These are phyloP conservation scores for Baccha elongata DNA, from an alignment of 2,888 invertebrate species.

Conservation along the genomic window DNA sequence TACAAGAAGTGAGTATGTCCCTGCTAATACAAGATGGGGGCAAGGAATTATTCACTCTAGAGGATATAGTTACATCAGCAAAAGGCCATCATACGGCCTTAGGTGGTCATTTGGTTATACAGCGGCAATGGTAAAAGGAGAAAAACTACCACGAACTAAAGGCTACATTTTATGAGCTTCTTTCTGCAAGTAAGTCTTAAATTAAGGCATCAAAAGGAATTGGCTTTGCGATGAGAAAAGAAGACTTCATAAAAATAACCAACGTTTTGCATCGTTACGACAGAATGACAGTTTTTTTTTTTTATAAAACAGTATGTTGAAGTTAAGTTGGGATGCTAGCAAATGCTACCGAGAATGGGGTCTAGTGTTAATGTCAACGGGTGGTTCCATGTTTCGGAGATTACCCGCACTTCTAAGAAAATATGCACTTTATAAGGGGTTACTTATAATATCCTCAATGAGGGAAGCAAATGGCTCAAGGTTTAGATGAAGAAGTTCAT, in stretches of 20 bases:
- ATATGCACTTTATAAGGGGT: no score
- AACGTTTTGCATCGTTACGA: not conserved
- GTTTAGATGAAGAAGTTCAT: no score
- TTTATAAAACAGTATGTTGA: not conserved
- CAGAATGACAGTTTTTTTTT: not conserved
- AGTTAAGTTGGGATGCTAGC: not conserved
- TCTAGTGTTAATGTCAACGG: not conserved
- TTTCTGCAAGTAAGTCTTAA: slow-evolving; percentile 17
- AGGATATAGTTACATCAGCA: slow-evolving; percentile 64
- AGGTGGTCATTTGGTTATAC: slow-evolving; percentile 51
- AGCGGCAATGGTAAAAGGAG: slow-evolving; percentile 1
- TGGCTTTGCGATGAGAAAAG: slow-evolving; percentile 8
- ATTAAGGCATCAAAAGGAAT: slow-evolving; percentile 14
- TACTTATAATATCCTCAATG: no score
- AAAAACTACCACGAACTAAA: slow-evolving; percentile 11
- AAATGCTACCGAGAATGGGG: not conserved
- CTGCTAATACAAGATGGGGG: slow-evolving; percentile 7
- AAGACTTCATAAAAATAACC: not conserved
- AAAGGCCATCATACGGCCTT: slow-evolving; percentile 62
- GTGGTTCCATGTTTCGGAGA: not conserved
- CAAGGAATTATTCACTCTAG: slow-evolving; percentile 52
- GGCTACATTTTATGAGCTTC: slow-evolving; percentile 9
- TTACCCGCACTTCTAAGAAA: no score
- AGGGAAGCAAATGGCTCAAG: no score
- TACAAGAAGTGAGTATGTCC: slow-evolving; percentile 26